Percentiles rank a stretch among this genome's conserved stretches.
Evolutionary conservation across 2,113 vertebrate genomes (phyloP).

Genomic region (Muntiacus reevesi): DNA sequence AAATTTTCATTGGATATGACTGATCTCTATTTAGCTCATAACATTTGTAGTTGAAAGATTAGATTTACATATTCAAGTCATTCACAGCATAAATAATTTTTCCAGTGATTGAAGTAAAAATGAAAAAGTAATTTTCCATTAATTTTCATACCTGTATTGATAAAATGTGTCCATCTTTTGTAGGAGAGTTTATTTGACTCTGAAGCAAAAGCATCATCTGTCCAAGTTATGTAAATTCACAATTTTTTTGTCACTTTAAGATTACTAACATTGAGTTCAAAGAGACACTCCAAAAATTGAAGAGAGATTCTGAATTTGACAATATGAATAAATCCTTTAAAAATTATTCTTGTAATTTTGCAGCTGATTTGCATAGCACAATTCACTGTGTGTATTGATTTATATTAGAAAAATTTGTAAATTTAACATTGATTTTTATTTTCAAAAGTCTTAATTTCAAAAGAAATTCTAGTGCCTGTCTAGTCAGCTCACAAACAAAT

Average conservation of each 20-base stretch:
- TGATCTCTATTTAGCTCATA: not conserved
- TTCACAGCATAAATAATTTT: not conserved
- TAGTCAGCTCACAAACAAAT: not conserved
- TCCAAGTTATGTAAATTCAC: not conserved
- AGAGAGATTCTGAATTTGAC: not conserved
- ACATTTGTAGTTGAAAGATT: not conserved
- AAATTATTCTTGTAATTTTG: not conserved
- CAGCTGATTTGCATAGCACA: not conserved
- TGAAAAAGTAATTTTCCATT: not conserved
- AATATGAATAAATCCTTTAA: not conserved
- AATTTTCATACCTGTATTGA: not conserved
- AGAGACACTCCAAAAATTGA: not conserved
- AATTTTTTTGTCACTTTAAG: not conserved
- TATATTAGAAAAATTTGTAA: not conserved
- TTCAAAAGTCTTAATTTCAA: constrained; percentile 4
- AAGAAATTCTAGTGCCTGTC: not conserved
- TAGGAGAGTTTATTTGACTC: not conserved
- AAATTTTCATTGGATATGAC: not conserved
- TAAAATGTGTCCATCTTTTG: not conserved
- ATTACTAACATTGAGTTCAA: not conserved
- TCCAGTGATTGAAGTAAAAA: not conserved
- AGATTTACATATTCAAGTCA: not conserved
- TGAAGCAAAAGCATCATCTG: not conserved
- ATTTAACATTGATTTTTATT: not conserved
- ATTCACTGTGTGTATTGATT: not conserved